phyloP scores from a whole-genome alignment of 1,140 invertebrate species.

The Gerris buenoi region DNA sequence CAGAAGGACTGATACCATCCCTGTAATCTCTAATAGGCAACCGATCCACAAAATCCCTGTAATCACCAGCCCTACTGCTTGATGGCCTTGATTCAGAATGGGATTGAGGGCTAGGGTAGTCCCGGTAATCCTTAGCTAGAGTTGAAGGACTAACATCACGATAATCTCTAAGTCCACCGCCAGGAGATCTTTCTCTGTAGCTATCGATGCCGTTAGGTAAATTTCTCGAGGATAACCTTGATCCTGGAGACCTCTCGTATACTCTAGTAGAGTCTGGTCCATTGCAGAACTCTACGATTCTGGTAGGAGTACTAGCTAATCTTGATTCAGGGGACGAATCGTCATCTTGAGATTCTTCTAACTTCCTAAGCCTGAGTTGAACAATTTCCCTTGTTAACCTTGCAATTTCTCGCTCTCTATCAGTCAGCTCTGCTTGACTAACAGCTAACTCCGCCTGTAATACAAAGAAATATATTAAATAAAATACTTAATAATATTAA shows the following conservation, averaged over 20 bases:
- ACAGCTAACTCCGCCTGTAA: slow-evolving; percentile 51
- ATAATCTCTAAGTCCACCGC: background rate
- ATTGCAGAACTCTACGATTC: background rate
- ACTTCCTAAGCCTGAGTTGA: slow-evolving; percentile 59
- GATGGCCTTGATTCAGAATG: background rate
- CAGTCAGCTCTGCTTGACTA: slow-evolving; percentile 55
- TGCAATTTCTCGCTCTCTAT: slow-evolving; percentile 63
- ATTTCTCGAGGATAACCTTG: background rate
- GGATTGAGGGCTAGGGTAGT: too few relatives aligned
- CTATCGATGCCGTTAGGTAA: background rate
- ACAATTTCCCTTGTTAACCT: slow-evolving; percentile 67
- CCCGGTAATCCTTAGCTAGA: background rate
- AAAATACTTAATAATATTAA: too few relatives aligned
- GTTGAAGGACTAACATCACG: background rate
- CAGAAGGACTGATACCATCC: background rate
- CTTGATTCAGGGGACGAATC: slow-evolving; percentile 6
- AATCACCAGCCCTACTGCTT: too few relatives aligned
- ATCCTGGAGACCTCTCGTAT: background rate
- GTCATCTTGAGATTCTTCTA: slow-evolving; percentile 22
- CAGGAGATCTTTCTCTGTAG: background rate
- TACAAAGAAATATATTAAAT: background rate
- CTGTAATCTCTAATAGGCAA: background rate
- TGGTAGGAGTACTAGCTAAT: background rate
- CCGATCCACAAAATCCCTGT: background rate
- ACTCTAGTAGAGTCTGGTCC: background rate